A percentile compares a stretch with the other conserved stretches of the same genome.
These are phyloP conservation scores for Tetanocera ferruginea DNA, from an alignment of 2,888 invertebrate species.

Conservation along the genomic window DNA sequence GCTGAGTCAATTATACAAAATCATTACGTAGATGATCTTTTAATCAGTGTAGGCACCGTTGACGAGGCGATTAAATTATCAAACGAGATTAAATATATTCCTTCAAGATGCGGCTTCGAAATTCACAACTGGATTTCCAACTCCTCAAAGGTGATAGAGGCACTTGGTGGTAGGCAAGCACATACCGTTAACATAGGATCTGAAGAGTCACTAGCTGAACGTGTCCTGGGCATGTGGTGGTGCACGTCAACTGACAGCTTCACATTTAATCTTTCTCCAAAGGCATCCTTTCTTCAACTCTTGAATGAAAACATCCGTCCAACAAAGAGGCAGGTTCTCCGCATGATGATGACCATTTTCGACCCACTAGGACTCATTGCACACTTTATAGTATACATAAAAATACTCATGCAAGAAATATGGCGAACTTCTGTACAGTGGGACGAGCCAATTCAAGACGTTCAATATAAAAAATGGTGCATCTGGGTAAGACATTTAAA, in stretches of 20 bases:
- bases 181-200: slow-evolving; percentile 14
- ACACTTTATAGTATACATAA: slow-evolving; percentile 35
- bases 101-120: slow-evolving; percentile 43
- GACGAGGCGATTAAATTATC: slow-evolving; percentile 45
- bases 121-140: slow-evolving; percentile 54
- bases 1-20: slow-evolving; percentile 6
- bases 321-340: slow-evolving; percentile 44
- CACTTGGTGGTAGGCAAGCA: background rate
- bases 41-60: slow-evolving; percentile 52
- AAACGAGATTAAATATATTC: slow-evolving; percentile 43
- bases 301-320: slow-evolving; percentile 29
- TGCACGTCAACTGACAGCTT: background rate
- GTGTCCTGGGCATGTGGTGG: slow-evolving; percentile 32
- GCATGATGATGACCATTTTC: slow-evolving; percentile 39
- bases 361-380: slow-evolving; percentile 39
- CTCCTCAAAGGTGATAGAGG: slow-evolving; percentile 30
- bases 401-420: slow-evolving; percentile 40
- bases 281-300: slow-evolving; percentile 33
- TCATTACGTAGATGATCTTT: slow-evolving; percentile 57
- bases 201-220: slow-evolving; percentile 28
- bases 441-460: slow-evolving; percentile 38
- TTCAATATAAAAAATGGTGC: slow-evolving; percentile 39
- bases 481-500: slow-evolving; percentile 41
- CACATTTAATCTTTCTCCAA: background rate
- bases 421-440: slow-evolving; percentile 43